A percentile compares a stretch with the other conserved stretches of the same genome.
Conservation (phyloP, 2,113 vertebrate genomes). For the human (Homo sapiens) region DNA sequence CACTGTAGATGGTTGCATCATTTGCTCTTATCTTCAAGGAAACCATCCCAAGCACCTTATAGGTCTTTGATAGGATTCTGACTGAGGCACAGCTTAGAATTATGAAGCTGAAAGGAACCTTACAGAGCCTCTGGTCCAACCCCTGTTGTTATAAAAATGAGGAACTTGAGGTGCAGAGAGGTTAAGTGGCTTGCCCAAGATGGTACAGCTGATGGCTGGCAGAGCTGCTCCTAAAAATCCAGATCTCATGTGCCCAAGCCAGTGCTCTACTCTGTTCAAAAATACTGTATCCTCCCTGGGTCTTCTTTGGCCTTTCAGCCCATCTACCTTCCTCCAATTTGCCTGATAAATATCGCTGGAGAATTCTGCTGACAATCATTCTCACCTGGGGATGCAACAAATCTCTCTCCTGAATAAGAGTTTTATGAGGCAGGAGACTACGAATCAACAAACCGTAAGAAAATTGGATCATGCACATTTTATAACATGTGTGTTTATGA, state of each 20-base stretch:
- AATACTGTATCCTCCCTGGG: neutral
- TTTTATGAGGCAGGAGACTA: neutral
- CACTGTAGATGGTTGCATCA: neutral
- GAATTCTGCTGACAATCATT: constrained; percentile 9
- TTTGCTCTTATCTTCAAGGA: neutral
- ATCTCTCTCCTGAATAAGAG: neutral
- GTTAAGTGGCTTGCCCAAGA: constrained; percentile 27
- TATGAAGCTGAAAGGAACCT: neutral
- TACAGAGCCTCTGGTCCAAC: constrained; percentile 3
- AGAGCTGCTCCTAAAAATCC: constrained; percentile 27
- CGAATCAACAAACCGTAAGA: constrained; percentile 20
- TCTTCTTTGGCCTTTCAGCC: neutral
- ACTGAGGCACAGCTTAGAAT: neutral
- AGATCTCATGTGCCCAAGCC: neutral
- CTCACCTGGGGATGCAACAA: neutral
- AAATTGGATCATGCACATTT: neutral
- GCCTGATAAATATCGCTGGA: neutral
- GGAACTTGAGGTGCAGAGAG: neutral
- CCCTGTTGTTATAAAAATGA: neutral
- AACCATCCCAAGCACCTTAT: neutral
- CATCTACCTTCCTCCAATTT: neutral
- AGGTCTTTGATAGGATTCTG: neutral
- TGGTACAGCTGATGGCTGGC: neutral
- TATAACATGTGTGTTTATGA: neutral
- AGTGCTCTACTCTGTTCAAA: neutral